Conservation (phyloP, 2,888 invertebrate species). For the Asteroscopus sphinx region DNA sequence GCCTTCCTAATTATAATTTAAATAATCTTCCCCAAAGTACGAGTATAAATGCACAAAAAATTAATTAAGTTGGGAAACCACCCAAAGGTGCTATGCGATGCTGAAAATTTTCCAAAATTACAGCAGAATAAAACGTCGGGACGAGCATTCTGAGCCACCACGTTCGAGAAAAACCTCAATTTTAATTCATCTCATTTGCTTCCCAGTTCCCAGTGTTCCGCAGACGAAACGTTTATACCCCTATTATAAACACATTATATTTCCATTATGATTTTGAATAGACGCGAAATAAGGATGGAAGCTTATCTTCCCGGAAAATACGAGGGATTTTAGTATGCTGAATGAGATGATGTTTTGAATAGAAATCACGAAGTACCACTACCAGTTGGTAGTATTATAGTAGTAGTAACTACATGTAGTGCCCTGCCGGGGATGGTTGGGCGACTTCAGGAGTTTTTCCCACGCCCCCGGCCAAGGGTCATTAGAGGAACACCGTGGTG, state of each 20-base stretch:
- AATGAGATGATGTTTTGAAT: not conserved
- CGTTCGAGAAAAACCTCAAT: slow-evolving; percentile 19
- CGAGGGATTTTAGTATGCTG: not conserved
- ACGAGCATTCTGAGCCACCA: slow-evolving; percentile 16
- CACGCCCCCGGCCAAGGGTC: too few relatives aligned
- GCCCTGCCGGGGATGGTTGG: too few relatives aligned
- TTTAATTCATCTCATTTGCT: slow-evolving; percentile 39
- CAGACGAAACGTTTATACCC: not conserved
- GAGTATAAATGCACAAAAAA: slow-evolving; percentile 40
- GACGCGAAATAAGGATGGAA: not conserved
- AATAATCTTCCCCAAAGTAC: slow-evolving; percentile 26
- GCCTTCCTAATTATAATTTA: slow-evolving; percentile 38
- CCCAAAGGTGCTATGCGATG: slow-evolving; percentile 26
- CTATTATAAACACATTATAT: slow-evolving; percentile 17
- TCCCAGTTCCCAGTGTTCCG: slow-evolving; percentile 16
- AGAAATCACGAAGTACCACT: too few relatives aligned
- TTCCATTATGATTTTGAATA: slow-evolving; percentile 18
- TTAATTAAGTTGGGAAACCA: slow-evolving; percentile 37
- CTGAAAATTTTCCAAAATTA: slow-evolving; percentile 43
- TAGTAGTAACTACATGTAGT: too few relatives aligned
- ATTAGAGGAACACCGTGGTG: too few relatives aligned
- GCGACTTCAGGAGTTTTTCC: too few relatives aligned
- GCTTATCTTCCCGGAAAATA: not conserved
- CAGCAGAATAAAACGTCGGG: slow-evolving; percentile 34
- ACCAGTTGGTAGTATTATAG: too few relatives aligned